Percentiles rank a stretch among this genome's conserved stretches.
Conservation (phyloP, 2,113 vertebrate genomes). For the Tetrao urogallus region DNA sequence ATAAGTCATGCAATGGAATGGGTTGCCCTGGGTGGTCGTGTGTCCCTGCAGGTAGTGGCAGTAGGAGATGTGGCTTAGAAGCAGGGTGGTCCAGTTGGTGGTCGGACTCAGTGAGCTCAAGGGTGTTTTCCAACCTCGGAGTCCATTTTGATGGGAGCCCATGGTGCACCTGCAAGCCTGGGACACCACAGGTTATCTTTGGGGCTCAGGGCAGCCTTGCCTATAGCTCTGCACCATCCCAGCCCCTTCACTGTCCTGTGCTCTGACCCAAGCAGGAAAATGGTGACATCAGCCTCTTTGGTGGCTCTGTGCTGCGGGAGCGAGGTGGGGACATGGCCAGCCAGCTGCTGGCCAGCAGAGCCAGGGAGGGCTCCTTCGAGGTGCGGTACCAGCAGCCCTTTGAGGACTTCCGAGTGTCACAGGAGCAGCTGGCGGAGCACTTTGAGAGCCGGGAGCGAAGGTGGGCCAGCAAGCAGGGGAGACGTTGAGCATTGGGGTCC, state of each 20-base stretch:
- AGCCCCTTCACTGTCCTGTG: neutral
- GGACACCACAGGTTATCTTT: neutral
- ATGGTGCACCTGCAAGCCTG: accelerated
- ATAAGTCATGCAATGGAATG: neutral
- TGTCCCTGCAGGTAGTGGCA: neutral
- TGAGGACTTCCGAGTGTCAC: constrained; percentile 91
- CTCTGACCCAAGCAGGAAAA: constrained; percentile 84
- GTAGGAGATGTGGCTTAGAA: neutral
- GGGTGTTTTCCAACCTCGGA: neutral
- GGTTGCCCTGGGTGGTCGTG: neutral
- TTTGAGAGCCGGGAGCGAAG: constrained; percentile 90
- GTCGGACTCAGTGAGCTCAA: neutral
- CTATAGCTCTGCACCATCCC: neutral
- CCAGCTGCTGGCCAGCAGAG: constrained; percentile 82
- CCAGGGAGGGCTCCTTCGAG: constrained; percentile 90
- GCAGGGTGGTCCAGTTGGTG: neutral
- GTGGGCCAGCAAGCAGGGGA: constrained; percentile 57
- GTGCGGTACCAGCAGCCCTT: constrained; percentile 91
- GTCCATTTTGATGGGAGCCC: neutral
- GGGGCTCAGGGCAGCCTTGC: neutral
- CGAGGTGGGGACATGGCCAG: constrained; percentile 82
- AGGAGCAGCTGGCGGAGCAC: constrained; percentile 90
- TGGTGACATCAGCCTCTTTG: constrained; percentile 84
- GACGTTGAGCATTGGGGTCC: neutral
- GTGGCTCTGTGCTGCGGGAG: constrained; percentile 81